Conservation (phyloP, 2,888 invertebrate genomes). For the Lacanobia oleracea region DNA sequence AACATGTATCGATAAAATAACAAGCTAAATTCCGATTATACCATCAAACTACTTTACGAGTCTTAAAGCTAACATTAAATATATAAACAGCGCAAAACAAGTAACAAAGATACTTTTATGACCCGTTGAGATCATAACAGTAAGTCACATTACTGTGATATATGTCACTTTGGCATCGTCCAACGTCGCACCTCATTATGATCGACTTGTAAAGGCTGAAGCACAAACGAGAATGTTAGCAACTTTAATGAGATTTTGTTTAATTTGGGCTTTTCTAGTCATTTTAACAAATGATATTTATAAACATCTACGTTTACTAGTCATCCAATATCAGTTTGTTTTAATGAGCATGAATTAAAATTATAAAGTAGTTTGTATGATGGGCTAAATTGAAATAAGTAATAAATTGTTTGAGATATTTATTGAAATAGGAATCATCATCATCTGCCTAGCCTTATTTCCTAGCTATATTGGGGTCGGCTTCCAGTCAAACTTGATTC, state of each 20-base stretch:
- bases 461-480: too few relatives aligned
- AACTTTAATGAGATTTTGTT: conserved; percentile 7
- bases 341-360: too few relatives aligned
- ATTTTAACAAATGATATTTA: too few relatives aligned
- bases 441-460: too few relatives aligned
- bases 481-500: too few relatives aligned
- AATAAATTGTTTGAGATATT: too few relatives aligned
- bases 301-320: too few relatives aligned
- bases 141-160: conserved; percentile 83
- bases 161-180: conserved; percentile 72
- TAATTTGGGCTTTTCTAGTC: not conserved
- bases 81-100: conserved; percentile 58
- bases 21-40: conserved; percentile 36
- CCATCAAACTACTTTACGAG: conserved; percentile 43
- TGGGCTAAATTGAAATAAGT: too few relatives aligned
- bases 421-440: too few relatives aligned
- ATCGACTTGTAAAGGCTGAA: conserved; percentile 51
- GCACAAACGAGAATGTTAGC: conserved; percentile 30
- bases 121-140: conserved; percentile 79
- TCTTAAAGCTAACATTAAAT: conserved; percentile 46
- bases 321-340: too few relatives aligned
- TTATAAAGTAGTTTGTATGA: too few relatives aligned
- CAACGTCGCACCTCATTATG: conserved; percentile 62
- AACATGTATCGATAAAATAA: conserved; percentile 13
- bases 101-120: conserved; percentile 75